phyloP scores from a whole-genome alignment of 2,113 vertebrate species.

The Coptodon rendalli region DNA sequence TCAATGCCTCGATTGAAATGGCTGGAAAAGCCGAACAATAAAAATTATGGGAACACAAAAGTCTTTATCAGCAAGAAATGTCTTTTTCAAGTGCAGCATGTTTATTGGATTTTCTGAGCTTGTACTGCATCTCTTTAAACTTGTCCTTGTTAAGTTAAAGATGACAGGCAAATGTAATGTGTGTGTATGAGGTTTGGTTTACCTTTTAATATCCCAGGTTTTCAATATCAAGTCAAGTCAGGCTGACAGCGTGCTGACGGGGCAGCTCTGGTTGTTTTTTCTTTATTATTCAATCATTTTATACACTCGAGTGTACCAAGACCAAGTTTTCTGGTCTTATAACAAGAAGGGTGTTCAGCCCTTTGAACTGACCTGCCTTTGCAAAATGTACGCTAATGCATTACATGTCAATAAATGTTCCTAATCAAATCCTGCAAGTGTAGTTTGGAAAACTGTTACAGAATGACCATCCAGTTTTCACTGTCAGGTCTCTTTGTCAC shows the following conservation, averaged over 20 bases:
- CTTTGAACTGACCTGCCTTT: background rate
- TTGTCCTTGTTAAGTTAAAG: background rate
- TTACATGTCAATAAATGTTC: background rate
- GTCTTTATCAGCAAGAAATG: background rate
- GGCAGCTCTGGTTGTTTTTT: background rate
- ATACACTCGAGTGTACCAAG: fast-evolving
- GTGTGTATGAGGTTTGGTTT: background rate
- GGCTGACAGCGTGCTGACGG: background rate
- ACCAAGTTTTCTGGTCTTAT: background rate
- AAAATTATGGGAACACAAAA: background rate
- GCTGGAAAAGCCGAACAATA: background rate
- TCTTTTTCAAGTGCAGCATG: background rate
- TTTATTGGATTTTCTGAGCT: background rate
- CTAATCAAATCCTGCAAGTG: background rate
- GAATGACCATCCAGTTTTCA: background rate
- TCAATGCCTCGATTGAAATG: background rate
- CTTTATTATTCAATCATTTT: background rate
- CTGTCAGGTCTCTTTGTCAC: slow-evolving; percentile 23
- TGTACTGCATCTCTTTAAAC: background rate
- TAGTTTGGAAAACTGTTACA: background rate
- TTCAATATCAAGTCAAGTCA: background rate
- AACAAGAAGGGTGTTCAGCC: background rate
- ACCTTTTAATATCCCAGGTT: background rate
- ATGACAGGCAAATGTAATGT: background rate
- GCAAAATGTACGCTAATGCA: background rate